Base-by-base conservation (phyloP, 2,797 vertebrate species). In the Coregonus suidteri region DNA sequence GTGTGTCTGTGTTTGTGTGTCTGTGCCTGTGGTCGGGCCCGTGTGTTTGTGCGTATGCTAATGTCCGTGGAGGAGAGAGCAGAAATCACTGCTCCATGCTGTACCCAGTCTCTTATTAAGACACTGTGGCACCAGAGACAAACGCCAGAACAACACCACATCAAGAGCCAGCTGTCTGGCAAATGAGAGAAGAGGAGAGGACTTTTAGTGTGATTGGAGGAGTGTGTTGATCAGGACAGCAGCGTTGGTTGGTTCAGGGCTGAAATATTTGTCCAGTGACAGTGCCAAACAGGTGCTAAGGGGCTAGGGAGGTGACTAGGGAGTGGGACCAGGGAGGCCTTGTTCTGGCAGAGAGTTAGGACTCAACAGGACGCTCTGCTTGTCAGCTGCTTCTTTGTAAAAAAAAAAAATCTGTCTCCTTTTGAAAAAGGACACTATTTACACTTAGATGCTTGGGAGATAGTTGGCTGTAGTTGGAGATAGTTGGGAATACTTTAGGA, bases 91-190 rank as follows among this genome's bases (percentile, higher is more conserved):
- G 72, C 52, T 62, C 18, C 53, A 7, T 9, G 59, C 20, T 64
- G n/a, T 79, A 73, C 62, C 75, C 84, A 4, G 75, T 16, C 74
- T 82, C 90, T 88, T 92, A 92, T 92, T 91, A 88, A 87, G 81
- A 71, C 74, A 77, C 79, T 68, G 79, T 73, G 80, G 85, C 84
- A 86, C 70, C 77, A 69, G 34, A 78, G 73, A 80, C 25, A 76
- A 77, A 74, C 56, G n/a, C 30, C 59, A 11, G 41, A 47, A 64
- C 66, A 16, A 68, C 14, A 6, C 4, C 4, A 59, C 4, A 41
- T 64, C 62, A 41, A 75, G 75, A 81, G 77, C 79, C 83, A 84
- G 82, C 72, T 76, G 73, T 70, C 15, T 71, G 34, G 54, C 37
- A 77, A 47, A 47, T 47, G 41, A 47, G 68, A 76, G 68, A 25